Percentiles rank a stretch among this genome's conserved stretches.
Evolutionary conservation across 23 tunicate genomes (phyloP).

Genomic region (Botrylloides violaceus): DNA sequence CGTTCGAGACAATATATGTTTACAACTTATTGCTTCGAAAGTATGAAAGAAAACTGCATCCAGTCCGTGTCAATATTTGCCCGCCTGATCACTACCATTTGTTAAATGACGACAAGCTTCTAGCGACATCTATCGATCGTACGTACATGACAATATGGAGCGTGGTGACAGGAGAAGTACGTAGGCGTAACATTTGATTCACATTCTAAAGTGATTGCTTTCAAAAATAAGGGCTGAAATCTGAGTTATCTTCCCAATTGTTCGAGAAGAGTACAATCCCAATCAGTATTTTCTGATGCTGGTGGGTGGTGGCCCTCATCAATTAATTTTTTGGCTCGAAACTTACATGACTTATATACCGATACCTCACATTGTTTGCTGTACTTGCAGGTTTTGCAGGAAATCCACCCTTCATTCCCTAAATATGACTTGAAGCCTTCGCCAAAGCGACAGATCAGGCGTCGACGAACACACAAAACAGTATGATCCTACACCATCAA

Average conservation of each 20-base stretch:
- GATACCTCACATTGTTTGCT: too few relatives aligned
- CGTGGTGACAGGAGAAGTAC: slow-evolving; percentile 45
- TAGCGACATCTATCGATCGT: slow-evolving; percentile 62
- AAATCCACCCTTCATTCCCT: slow-evolving; percentile 31
- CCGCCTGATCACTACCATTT: slow-evolving; percentile 71
- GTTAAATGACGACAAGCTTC: slow-evolving; percentile 36
- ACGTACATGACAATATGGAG: slow-evolving; percentile 58
- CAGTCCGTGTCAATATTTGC: slow-evolving; percentile 68
- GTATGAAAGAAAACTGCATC: slow-evolving; percentile 55
- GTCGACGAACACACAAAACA: slow-evolving; percentile 8
- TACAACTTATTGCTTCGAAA: slow-evolving; percentile 69
- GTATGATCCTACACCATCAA: too few relatives aligned
- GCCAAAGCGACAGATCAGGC: slow-evolving; percentile 15
- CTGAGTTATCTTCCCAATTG: too few relatives aligned
- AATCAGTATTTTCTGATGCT: too few relatives aligned
- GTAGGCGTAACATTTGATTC: background rate
- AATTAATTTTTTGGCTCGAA: too few relatives aligned
- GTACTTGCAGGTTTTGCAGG: slow-evolving; percentile 30
- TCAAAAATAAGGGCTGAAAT: too few relatives aligned
- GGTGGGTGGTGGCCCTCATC: too few relatives aligned
- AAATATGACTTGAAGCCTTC: slow-evolving; percentile 24
- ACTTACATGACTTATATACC: too few relatives aligned
- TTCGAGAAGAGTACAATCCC: too few relatives aligned
- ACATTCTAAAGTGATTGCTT: too few relatives aligned
- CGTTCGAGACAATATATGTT: slow-evolving; percentile 62